phyloP scores from a whole-genome alignment of 2,888 invertebrate species.

The Ophion slaviceki region DNA sequence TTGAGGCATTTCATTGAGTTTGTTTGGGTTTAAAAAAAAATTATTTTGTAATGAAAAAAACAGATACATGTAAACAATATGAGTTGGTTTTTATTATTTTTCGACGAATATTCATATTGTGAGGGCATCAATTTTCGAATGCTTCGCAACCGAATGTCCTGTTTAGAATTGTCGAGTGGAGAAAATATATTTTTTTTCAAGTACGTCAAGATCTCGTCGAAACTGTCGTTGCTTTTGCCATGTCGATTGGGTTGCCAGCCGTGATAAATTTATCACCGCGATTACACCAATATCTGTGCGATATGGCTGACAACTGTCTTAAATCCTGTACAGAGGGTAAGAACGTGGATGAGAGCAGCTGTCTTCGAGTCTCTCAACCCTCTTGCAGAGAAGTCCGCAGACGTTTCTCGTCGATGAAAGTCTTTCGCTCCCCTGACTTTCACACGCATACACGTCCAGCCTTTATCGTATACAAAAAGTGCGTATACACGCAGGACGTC shows the following conservation, averaged over 20 bases:
- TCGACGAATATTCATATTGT: too few relatives aligned
- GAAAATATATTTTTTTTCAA: neutral
- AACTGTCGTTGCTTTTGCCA: neutral
- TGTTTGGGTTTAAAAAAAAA: too few relatives aligned
- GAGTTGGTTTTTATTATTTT: too few relatives aligned
- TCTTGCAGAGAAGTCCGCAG: conserved; percentile 14
- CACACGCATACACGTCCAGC: neutral
- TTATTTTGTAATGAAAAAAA: too few relatives aligned
- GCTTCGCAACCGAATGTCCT: too few relatives aligned
- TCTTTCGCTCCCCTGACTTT: conserved; percentile 22
- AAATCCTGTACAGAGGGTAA: neutral
- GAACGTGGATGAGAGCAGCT: conserved; percentile 28
- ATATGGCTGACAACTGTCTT: conserved; percentile 13
- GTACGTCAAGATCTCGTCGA: neutral
- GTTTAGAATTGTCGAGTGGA: too few relatives aligned
- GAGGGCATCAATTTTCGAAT: too few relatives aligned
- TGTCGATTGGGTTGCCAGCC: neutral
- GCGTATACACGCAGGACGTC: conserved; percentile 8
- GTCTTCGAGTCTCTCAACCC: conserved; percentile 40
- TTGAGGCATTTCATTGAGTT: too few relatives aligned
- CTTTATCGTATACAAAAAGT: conserved; percentile 7
- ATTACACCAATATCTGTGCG: conserved; percentile 2
- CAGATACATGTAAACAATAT: too few relatives aligned
- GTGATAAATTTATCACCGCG: conserved; percentile 7
- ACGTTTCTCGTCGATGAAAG: conserved; percentile 38